These are phyloP conservation scores for Rhodeus uyekii DNA, from an alignment of 2,797 vertebrate species.

Conservation along the genomic window DNA sequence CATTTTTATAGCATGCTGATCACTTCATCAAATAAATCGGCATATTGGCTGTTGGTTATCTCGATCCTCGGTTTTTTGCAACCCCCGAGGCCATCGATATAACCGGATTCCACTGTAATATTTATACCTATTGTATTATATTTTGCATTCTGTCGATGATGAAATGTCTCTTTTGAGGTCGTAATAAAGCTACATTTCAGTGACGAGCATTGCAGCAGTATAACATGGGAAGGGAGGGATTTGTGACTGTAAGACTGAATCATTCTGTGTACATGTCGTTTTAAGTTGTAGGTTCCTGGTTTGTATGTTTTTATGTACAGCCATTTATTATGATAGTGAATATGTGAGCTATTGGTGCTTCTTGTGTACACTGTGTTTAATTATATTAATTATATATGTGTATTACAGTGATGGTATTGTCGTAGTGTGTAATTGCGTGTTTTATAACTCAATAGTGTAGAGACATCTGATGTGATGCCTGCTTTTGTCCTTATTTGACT, in stretches of 20 bases:
- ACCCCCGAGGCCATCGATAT: too few relatives aligned
- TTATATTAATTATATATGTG: background rate
- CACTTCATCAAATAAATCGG: too few relatives aligned
- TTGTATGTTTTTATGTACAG: background rate
- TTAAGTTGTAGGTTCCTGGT: background rate
- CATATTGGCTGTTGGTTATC: too few relatives aligned
- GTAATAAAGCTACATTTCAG: background rate
- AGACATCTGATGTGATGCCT: background rate
- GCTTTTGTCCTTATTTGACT: conserved; percentile 1
- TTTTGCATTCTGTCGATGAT: background rate
- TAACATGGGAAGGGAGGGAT: background rate
- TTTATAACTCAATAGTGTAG: background rate
- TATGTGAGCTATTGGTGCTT: background rate
- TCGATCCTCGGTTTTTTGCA: too few relatives aligned
- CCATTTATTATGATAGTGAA: background rate
- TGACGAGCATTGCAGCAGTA: background rate
- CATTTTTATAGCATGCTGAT: too few relatives aligned
- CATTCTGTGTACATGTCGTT: background rate
- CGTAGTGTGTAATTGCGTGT: background rate
- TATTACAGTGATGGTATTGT: background rate
- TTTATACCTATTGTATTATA: background rate
- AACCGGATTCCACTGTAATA: too few relatives aligned
- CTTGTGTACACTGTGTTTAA: background rate
- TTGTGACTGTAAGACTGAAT: background rate
- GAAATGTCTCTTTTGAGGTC: background rate